phyloP scores from a whole-genome alignment of 92 coral and sea anemone genomes.

The Ricordea florida region DNA sequence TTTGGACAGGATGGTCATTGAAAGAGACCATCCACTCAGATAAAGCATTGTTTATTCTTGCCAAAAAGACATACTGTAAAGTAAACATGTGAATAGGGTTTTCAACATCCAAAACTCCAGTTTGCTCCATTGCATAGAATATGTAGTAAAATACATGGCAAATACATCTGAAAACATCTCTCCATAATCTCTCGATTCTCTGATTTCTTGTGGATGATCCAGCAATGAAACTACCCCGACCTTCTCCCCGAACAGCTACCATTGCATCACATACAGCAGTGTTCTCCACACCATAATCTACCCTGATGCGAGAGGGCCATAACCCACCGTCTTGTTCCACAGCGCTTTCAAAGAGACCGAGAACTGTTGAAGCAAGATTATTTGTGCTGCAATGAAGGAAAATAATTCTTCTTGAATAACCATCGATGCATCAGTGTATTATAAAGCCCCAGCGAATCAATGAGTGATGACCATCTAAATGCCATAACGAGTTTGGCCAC shows the following conservation, averaged over 20 bases:
- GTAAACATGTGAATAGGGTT: slow-evolving; percentile 41
- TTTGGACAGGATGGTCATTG: slow-evolving; percentile 41
- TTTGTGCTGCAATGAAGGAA: no score
- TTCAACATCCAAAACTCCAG: slow-evolving; percentile 25
- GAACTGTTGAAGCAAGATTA: slow-evolving; percentile 61
- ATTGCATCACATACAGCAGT: slow-evolving; percentile 66
- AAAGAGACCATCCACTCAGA: slow-evolving; percentile 33
- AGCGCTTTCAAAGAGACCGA: slow-evolving; percentile 43
- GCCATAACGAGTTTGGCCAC: no score
- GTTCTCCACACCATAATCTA: slow-evolving; percentile 73
- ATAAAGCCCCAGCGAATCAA: no score
- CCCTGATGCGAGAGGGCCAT: slow-evolving; percentile 77
- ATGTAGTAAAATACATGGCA: slow-evolving; percentile 39
- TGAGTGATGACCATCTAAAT: no score
- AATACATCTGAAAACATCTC: slow-evolving; percentile 69
- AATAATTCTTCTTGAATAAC: slow-evolving; percentile 63
- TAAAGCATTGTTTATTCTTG: slow-evolving; percentile 33
- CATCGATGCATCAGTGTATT: slow-evolving; percentile 68
- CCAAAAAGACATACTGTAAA: slow-evolving; percentile 39
- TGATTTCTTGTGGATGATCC: slow-evolving; percentile 69
- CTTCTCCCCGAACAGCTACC: slow-evolving; percentile 47
- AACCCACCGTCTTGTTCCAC: slow-evolving; percentile 54
- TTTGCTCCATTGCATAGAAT: slow-evolving; percentile 51
- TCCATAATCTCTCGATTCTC: slow-evolving; percentile 70
- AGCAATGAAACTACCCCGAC: slow-evolving; percentile 67